Evolutionary conservation across 2,888 invertebrate genomes (phyloP), one percentile per base, ranked within the genome.

Genomic region (Lordiphosa fenestrarum): DNA sequence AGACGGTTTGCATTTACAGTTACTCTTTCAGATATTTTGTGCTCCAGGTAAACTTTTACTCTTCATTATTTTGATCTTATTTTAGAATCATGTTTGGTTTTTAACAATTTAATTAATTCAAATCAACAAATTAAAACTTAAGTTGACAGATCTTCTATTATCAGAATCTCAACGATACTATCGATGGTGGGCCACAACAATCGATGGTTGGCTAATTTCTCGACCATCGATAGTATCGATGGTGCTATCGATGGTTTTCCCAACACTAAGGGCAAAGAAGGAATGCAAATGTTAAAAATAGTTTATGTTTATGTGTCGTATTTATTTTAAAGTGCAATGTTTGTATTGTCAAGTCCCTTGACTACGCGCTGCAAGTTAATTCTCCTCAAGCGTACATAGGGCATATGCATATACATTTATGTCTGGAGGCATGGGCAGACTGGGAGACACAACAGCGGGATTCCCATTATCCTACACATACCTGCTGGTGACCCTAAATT

Each of bases 401-500:
- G 54, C 52, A 56, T 66, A 66, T 66, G 65, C 52, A 53, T 51
- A 25, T 25, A 7, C 40, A 49, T 4, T 2, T 30, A 10, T 42
- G 48, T n/a, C 15, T 55, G 49, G 54, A 65, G 66, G 70, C 68
- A 76, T 84, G 85, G 66, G 59, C 53, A 82, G 84, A 85, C 71
- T 75, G 41, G 80, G 80, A 80, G 51, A 47, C 71, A 64, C 61
- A 47, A 62, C 74, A 50, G 82, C 54, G 53, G 68, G 71, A 63
- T 57, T 53, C 23, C 73, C 73, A 53, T 83, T 80, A 35, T 81
- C 74, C 52, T 76, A 76, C 62, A 76, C 83, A 35, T 76, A 76
- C 56, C 66, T 88, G 37, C 82, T 89, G 65, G 80, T 89, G 77
- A 87, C 89, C 50, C 72, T 88, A 41, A 88, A 87, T 81, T 64